A percentile compares a stretch with the other conserved stretches of the same genome.
Conservation (phyloP, 1,140 invertebrate genomes). For the Apolygus lucorum region DNA sequence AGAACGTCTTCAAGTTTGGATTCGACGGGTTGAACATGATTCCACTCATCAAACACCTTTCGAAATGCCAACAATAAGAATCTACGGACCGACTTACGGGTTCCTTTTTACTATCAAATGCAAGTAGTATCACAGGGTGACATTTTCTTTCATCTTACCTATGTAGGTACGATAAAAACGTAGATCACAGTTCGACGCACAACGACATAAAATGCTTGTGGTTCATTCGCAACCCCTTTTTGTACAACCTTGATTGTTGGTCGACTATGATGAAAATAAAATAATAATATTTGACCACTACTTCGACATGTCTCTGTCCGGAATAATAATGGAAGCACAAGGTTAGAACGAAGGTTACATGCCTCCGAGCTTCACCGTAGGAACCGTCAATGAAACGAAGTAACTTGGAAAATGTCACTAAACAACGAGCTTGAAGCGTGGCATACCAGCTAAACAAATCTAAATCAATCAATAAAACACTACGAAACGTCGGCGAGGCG, state of each 20-base stretch:
- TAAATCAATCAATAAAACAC: neutral
- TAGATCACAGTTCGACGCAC: neutral
- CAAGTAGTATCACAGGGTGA: neutral
- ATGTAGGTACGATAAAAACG: neutral
- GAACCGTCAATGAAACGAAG: neutral
- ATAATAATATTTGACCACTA: too few species aligned
- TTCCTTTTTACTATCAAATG: neutral
- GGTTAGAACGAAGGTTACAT: neutral
- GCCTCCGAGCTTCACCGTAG: neutral
- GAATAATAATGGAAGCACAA: neutral
- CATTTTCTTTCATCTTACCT: neutral
- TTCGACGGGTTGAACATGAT: constrained; percentile 3
- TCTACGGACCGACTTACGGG: neutral
- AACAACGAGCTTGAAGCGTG: neutral
- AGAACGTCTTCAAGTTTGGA: constrained; percentile 25
- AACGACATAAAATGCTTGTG: neutral
- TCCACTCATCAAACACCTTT: neutral
- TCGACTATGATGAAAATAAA: neutral
- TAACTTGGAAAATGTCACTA: too few species aligned
- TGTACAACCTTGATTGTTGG: neutral
- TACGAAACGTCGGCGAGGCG: neutral
- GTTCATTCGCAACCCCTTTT: neutral
- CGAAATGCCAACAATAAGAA: neutral
- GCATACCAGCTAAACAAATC: neutral
- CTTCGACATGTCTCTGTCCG: neutral